Percentiles rank a stretch among this genome's conserved stretches.
Evolutionary conservation across 2,888 invertebrate species (phyloP).

Genomic region (Drosophila robusta): DNA sequence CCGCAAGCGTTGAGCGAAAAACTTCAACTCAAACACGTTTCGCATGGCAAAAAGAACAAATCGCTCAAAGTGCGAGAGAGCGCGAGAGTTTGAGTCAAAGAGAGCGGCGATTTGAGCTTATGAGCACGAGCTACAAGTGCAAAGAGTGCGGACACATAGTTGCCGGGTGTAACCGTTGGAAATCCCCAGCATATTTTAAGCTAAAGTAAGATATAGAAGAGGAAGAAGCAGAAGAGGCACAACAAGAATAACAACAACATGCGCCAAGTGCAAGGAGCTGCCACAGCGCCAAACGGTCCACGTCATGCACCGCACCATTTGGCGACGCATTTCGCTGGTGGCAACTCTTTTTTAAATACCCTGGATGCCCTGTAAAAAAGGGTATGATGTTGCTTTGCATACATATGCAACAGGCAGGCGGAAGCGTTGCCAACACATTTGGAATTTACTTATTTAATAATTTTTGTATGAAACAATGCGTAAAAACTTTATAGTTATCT

Average conservation of each 20-base stretch:
- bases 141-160: background rate
- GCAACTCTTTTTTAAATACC: conserved; percentile 5
- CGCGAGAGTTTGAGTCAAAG: conserved; percentile 7
- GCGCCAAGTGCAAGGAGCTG: conserved; percentile 42
- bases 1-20: conserved; percentile 22
- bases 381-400: background rate
- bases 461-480: background rate
- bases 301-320: conserved; percentile 51
- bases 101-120: background rate
- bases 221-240: conserved; percentile 16
- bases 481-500: background rate
- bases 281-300: conserved; percentile 24
- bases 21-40: conserved; percentile 42
- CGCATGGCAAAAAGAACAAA: conserved; percentile 6
- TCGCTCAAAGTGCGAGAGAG: conserved; percentile 36
- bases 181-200: conserved; percentile 68
- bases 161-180: conserved; percentile 39
- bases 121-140: conserved; percentile 6
- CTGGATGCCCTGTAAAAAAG: background rate
- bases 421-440: background rate
- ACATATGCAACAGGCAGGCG: background rate
- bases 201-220: conserved; percentile 9
- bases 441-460: background rate
- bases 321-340: conserved; percentile 19
- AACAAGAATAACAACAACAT: conserved; percentile 18